Evolutionary conservation across 2,113 vertebrate genomes (phyloP).

Genomic region (Nannobrachium achirus): DNA sequence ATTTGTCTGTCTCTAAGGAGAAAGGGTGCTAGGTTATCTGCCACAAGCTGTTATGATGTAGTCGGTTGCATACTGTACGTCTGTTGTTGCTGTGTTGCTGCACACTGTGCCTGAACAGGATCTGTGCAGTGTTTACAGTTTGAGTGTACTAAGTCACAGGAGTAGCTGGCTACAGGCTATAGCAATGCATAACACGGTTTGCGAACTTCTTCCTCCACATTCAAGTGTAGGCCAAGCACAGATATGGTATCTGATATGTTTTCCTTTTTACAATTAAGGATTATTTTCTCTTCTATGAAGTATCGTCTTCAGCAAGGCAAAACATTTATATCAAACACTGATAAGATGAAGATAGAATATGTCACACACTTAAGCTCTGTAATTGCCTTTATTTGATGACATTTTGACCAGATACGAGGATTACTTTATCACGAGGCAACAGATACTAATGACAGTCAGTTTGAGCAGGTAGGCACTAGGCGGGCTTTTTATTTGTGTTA

Average conservation of each 20-base stretch:
- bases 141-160: constrained; percentile 20
- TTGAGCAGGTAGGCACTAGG: too few species aligned
- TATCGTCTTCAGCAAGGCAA: too few species aligned
- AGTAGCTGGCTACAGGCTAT: constrained; percentile 11
- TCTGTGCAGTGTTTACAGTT: constrained; percentile 35
- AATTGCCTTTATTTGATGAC: too few species aligned
- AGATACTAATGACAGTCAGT: too few species aligned
- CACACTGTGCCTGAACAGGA: neutral
- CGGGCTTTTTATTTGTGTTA: too few species aligned
- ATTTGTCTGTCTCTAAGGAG: constrained; percentile 57
- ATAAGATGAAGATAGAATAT: too few species aligned
- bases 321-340: too few species aligned
- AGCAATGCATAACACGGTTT: constrained; percentile 24
- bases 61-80: neutral
- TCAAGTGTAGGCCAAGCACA: constrained; percentile 7
- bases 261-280: too few species aligned
- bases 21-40: constrained; percentile 7
- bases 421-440: too few species aligned
- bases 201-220: constrained; percentile 7
- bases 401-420: too few species aligned
- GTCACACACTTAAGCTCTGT: too few species aligned
- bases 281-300: too few species aligned
- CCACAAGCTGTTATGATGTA: neutral
- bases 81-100: neutral
- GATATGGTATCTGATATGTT: neutral